Percentiles rank a stretch among this genome's conserved stretches.
Evolutionary conservation across 2,797 vertebrate genomes (phyloP).

Genomic region (Diplodus sargus): DNA sequence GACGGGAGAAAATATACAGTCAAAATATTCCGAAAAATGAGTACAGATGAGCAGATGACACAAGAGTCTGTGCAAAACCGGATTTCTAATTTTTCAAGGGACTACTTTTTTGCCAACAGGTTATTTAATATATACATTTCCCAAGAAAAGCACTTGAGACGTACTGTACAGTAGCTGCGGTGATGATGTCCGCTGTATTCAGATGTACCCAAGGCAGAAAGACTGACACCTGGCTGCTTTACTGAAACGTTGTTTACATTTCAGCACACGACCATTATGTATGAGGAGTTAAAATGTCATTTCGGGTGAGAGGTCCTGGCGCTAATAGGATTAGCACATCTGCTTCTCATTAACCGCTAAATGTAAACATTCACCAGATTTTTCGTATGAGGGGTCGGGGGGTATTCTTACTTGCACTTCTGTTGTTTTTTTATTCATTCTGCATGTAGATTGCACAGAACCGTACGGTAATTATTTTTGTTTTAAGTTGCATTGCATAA

Average conservation of each 20-base stretch:
- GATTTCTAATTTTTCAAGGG: not conserved
- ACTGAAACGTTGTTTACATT: not conserved
- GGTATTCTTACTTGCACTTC: not conserved
- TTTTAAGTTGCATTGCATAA: slow-evolving; percentile 12
- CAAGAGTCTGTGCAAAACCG: too few relatives aligned
- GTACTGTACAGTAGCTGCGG: too few relatives aligned
- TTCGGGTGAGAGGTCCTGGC: not conserved
- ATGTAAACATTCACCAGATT: slow-evolving; percentile 10
- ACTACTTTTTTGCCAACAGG: not conserved
- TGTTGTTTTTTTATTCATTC: slow-evolving; percentile 9
- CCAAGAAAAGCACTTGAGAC: too few relatives aligned
- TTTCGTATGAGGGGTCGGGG: not conserved
- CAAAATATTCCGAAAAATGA: too few relatives aligned
- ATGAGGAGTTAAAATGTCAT: not conserved
- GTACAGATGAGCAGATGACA: too few relatives aligned
- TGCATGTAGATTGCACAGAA: not conserved
- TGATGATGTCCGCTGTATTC: not conserved
- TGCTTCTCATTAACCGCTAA: not conserved
- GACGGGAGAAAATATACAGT: too few relatives aligned
- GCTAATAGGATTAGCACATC: not conserved
- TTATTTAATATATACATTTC: not conserved
- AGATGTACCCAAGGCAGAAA: not conserved
- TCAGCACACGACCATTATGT: too few relatives aligned
- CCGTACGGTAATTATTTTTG: not conserved
- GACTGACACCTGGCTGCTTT: too few relatives aligned